Evolutionary conservation across 1,140 invertebrate genomes (phyloP).

Genomic region (Neocloeon triangulifer): DNA sequence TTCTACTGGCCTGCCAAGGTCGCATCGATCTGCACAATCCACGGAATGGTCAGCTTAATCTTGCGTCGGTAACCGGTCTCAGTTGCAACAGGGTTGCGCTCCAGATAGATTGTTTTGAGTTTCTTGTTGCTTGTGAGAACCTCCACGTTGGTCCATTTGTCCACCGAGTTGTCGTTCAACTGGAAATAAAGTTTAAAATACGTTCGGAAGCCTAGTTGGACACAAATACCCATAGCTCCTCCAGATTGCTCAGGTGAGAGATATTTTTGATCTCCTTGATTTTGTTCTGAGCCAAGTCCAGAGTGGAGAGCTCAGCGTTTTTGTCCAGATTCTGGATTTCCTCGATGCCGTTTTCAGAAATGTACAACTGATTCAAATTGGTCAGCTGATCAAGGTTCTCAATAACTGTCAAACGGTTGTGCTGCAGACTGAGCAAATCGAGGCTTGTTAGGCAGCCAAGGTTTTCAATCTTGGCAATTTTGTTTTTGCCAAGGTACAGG

Average conservation of each 20-base stretch:
- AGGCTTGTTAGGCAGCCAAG: constrained; percentile 54
- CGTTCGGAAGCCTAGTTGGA: no score
- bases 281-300: constrained; percentile 79
- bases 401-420: constrained; percentile 70
- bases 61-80: constrained; percentile 79
- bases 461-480: constrained; percentile 77
- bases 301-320: constrained; percentile 50
- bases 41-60: constrained; percentile 68
- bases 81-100: constrained; percentile 69
- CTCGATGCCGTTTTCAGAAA: constrained; percentile 83
- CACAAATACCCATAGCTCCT: constrained; percentile 79
- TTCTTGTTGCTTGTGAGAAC: constrained; percentile 47
- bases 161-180: constrained; percentile 82
- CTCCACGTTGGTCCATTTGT: constrained; percentile 67
- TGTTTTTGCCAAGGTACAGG: constrained; percentile 89
- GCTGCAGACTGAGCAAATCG: constrained; percentile 69
- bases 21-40: constrained; percentile 83
- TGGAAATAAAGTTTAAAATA: constrained; percentile 22
- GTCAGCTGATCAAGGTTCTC: constrained; percentile 56
- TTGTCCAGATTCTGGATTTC: constrained; percentile 46
- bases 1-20: no score
- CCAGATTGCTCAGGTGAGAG: constrained; percentile 42
- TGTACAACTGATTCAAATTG: constrained; percentile 70
- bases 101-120: constrained; percentile 77
- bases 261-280: constrained; percentile 66